Percentiles rank a stretch among this genome's conserved stretches.
Evolutionary conservation across 1,140 invertebrate genomes (phyloP).

Genomic region (Manduca sexta): DNA sequence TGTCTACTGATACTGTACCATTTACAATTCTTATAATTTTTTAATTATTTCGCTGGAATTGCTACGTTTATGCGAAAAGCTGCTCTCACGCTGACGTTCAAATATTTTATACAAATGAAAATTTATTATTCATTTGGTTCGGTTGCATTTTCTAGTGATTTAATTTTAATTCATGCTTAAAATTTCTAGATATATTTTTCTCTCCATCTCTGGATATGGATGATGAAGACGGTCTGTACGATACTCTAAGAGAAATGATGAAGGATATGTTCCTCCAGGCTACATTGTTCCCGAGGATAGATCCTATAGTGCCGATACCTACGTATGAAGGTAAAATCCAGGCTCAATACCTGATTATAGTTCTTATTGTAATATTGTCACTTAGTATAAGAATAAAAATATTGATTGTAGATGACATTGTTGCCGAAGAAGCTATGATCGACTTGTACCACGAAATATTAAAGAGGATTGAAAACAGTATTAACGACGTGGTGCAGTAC

Average conservation of each 20-base stretch:
- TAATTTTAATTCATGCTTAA: neutral
- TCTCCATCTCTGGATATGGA: conserved; percentile 57
- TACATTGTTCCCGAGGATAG: conserved; percentile 59
- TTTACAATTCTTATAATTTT: too few relatives aligned
- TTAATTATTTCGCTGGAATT: too few relatives aligned
- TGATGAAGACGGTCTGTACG: conserved; percentile 50
- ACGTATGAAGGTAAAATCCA: conserved; percentile 50
- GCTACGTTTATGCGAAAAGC: too few relatives aligned
- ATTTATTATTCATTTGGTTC: neutral
- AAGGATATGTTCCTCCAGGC: conserved; percentile 67
- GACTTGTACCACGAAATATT: conserved; percentile 63
- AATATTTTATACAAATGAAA: neutral
- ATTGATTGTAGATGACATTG: conserved; percentile 59
- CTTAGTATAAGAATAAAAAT: conserved; percentile 4
- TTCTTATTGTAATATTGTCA: conserved; percentile 1
- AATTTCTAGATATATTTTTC: conserved; percentile 67
- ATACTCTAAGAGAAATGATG: conserved; percentile 62
- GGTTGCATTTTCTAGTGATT: neutral
- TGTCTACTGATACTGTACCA: too few relatives aligned
- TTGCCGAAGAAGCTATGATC: conserved; percentile 47
- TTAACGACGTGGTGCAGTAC: conserved; percentile 51
- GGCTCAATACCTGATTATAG: neutral
- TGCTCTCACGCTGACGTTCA: too few relatives aligned
- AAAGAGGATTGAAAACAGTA: conserved; percentile 54
- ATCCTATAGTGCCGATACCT: conserved; percentile 47